Conservation (phyloP, 2,797 vertebrate genomes). For the Rallus crepitans region DNA sequence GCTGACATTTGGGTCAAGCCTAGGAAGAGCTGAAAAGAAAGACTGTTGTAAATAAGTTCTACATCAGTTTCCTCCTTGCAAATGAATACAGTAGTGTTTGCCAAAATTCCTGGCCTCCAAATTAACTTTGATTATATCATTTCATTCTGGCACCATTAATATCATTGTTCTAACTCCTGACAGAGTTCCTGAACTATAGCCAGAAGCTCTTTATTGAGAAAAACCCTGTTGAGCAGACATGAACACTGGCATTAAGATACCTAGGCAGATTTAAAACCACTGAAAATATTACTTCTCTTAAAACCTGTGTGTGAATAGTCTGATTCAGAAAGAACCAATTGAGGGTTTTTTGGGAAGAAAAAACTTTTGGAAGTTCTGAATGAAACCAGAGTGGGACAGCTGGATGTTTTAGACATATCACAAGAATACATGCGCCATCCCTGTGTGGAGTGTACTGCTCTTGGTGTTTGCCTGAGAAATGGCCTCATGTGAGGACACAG, state of each 20-base stretch:
- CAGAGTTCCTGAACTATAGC: background rate
- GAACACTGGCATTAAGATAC: background rate
- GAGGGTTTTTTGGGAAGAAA: background rate
- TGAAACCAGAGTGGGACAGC: background rate
- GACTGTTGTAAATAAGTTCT: background rate
- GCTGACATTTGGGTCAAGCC: background rate
- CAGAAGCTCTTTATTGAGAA: background rate
- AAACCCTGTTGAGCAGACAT: background rate
- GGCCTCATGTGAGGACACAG: background rate
- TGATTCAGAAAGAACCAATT: background rate
- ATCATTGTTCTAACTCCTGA: background rate
- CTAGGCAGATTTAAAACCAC: background rate
- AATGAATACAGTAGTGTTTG: constrained; percentile 12
- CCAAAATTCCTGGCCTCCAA: background rate
- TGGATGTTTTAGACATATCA: background rate
- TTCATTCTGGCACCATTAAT: background rate
- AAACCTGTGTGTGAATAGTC: background rate
- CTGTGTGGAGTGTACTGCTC: background rate
- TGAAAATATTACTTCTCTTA: background rate
- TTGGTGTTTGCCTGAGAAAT: background rate
- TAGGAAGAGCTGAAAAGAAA: constrained; percentile 10
- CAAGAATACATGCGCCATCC: background rate
- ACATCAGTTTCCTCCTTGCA: background rate
- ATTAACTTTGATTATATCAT: background rate
- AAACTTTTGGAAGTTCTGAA: background rate